Percentiles rank a stretch among this genome's conserved stretches.
These are phyloP conservation scores for Eristalis pertinax DNA, from an alignment of 2,888 invertebrate genomes.

Conservation along the genomic window DNA sequence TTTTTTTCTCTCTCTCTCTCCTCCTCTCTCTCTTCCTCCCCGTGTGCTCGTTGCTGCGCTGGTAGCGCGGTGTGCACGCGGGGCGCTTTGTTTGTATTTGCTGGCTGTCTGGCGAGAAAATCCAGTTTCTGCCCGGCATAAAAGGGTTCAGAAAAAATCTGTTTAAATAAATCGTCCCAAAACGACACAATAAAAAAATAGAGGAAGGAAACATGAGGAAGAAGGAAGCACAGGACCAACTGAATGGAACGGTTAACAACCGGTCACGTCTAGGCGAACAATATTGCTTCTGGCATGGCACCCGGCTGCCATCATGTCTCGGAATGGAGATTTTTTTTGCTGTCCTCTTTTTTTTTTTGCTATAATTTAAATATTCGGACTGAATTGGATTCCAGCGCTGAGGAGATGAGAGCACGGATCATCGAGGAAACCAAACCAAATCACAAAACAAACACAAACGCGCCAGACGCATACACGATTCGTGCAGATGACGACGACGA, in stretches of 20 bases:
- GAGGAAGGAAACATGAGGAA: background rate
- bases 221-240: slow-evolving; percentile 35
- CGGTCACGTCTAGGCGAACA: slow-evolving; percentile 70
- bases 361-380: slow-evolving; percentile 60
- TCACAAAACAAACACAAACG: slow-evolving; percentile 45
- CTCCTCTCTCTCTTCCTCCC: background rate
- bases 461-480: background rate
- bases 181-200: slow-evolving; percentile 12
- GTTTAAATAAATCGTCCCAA: slow-evolving; percentile 62
- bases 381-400: slow-evolving; percentile 43
- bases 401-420: slow-evolving; percentile 36
- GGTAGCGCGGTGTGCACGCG: background rate
- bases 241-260: slow-evolving; percentile 70
- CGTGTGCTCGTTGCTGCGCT: background rate
- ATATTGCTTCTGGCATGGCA: slow-evolving; percentile 67
- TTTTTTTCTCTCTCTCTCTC: slow-evolving; percentile 19
- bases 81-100: slow-evolving; percentile 63
- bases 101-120: slow-evolving; percentile 71
- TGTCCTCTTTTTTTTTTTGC: slow-evolving; percentile 16
- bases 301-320: slow-evolving; percentile 66
- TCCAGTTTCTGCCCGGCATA: slow-evolving; percentile 65
- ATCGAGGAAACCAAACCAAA: slow-evolving; percentile 63
- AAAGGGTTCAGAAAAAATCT: slow-evolving; percentile 63
- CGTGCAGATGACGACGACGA: background rate
- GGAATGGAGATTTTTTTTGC: slow-evolving; percentile 45